Evolutionary conservation across 2,797 vertebrate species (phyloP), one percentile per base, ranked within the genome.

Genomic region (Typhlichthys subterraneus): DNA sequence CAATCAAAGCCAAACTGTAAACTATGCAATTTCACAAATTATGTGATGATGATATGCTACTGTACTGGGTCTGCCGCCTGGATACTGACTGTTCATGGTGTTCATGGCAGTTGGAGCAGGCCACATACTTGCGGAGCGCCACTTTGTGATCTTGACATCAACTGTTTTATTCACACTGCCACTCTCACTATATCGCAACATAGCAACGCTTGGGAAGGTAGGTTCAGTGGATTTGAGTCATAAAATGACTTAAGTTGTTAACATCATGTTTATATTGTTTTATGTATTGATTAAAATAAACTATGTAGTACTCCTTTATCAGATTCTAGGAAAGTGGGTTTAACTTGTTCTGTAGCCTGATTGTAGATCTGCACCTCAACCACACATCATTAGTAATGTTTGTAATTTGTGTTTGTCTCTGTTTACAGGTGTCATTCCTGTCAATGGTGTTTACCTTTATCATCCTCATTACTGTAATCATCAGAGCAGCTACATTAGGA

Each of bases 151-250:
- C 82, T 58, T 94, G 46, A 64, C 95, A 49, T 90, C 93, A 47
- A 98, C 96, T 0, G 1, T 95, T 51, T 48, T 89, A 7, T 94
- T 96, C 83, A 96, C 93, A 0, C 79, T 98, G 65, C 97, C 97
- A 45, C 81, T 99, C 63, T 98, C 95, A 6, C 88, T 98, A 51
- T 95, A 94, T 84, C 93, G 88, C 70, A 93, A 97, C 70, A 90
- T 99, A 80, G 89, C 93, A 67, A 96, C 92, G 76, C 88, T 99
- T 31, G 96, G 95, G 79, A 99, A 98, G 95, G 98, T 98, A 88
- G 72, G 61, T 19, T 7, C 2, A 23, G 6, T 33, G 10, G 49
- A 74, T 52, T 70, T 17, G 14, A 60, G 67, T 23, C 52, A 38
- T 38, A 9, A 38, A 1, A 38, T 38, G 8, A 38, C 6, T 38